Evolutionary conservation across 1,140 invertebrate genomes (phyloP), one percentile per base, ranked within the genome.

Genomic region (Zaprionus capensis): DNA sequence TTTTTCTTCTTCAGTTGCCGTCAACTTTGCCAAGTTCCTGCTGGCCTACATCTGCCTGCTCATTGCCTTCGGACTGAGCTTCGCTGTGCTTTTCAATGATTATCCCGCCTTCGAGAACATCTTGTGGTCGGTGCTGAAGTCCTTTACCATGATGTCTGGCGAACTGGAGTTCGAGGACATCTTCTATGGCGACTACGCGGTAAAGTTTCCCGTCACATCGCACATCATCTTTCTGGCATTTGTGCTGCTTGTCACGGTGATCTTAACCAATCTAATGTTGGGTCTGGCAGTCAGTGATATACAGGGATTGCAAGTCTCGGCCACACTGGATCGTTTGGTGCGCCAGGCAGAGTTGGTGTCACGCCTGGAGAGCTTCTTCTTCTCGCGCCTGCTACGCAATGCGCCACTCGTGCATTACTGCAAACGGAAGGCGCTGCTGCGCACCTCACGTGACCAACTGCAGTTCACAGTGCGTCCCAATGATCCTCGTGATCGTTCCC

Each of bases 121-220:
- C 6, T 74, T 90, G 0, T 91, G 91, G 92, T 94, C 94, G 0
- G 82, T 97, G 1, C 91, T 97, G 0, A 98, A 97, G 93, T 96
- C 96, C 0, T 95, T 97, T 4, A 96, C 97, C 51, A 97, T 98
- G 97, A 97, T 98, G 96, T 96, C 96, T 0, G 97, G 97, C 0
- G 96, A 98, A 86, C 92, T 98, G 31, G 97, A 97, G 90, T 97
- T 96, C 80, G 96, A 97, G 84, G 96, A 97, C 71, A 95, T 97
- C 59, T 97, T 97, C 84, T 97, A 96, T 80, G 93, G 94, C 17
- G 93, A 95, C 44, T 80, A 82, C 26, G 63, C 70, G 2, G 92
- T 94, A 1, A 93, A 95, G 58, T 93, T 96, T 88, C 94, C 94
- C 0, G 94, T 95, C 1, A 97, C 97, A 0, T 94, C 96, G 0